These are phyloP conservation scores for Anisognathus igniventris DNA, from an alignment of 2,797 vertebrate genomes.

Conservation along the genomic window DNA sequence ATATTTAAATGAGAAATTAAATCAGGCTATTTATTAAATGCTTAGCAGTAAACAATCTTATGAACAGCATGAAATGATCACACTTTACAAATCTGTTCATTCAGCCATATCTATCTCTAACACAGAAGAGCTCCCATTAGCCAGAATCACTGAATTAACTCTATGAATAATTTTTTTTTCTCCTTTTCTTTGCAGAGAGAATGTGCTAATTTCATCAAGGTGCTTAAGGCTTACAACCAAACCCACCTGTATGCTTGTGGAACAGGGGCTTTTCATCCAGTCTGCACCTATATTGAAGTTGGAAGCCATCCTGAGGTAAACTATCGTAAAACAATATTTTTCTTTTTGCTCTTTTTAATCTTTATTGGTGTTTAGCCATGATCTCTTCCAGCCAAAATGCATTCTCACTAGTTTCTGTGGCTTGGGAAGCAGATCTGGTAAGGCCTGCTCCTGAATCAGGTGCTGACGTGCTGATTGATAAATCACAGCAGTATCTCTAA, in stretches of 20 bases:
- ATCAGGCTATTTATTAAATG: slow-evolving; percentile 27
- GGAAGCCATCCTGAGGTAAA: slow-evolving; percentile 94
- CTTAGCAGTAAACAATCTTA: background rate
- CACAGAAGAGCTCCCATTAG: background rate
- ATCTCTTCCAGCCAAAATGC: background rate
- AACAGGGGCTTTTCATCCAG: slow-evolving; percentile 94
- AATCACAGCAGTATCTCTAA: background rate
- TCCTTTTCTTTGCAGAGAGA: slow-evolving; percentile 84
- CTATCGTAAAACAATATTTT: background rate
- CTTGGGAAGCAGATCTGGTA: background rate
- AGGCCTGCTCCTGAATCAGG: slow-evolving; percentile 16
- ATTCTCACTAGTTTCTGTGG: background rate
- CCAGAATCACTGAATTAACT: slow-evolving; percentile 36
- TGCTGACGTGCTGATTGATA: slow-evolving; percentile 42
- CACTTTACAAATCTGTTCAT: slow-evolving; percentile 12
- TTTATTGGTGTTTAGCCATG: background rate
- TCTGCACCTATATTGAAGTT: slow-evolving; percentile 92
- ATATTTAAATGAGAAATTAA: slow-evolving; percentile 28
- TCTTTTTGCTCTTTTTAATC: background rate
- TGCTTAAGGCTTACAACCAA: slow-evolving; percentile 92
- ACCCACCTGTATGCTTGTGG: slow-evolving; percentile 94
- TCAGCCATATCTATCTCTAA: background rate
- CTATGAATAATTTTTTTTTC: background rate
- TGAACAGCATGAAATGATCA: background rate
- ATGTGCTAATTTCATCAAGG: slow-evolving; percentile 94